A percentile compares a stretch with the other conserved stretches of the same genome.
These are phyloP conservation scores for Melanotaenia maccullochi DNA, from an alignment of 2,797 vertebrate species.

Conservation along the genomic window DNA sequence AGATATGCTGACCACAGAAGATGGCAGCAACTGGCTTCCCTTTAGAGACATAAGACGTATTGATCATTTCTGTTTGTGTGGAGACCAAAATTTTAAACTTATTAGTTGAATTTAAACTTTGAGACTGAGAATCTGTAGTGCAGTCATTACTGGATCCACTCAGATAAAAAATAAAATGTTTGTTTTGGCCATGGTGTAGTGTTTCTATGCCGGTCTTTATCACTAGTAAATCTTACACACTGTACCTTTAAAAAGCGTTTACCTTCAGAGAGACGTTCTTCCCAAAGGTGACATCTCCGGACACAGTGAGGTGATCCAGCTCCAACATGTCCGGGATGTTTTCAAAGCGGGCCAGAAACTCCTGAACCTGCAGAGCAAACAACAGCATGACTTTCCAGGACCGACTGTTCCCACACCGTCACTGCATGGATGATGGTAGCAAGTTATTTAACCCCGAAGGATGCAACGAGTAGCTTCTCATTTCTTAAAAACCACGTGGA, in stretches of 20 bases:
- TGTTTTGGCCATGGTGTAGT: no score
- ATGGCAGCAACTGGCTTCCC: not conserved
- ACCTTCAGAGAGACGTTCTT: slow-evolving; percentile 96
- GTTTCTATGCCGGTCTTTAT: no score
- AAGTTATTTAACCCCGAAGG: no score
- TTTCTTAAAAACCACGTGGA: no score
- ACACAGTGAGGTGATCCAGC: slow-evolving; percentile 96
- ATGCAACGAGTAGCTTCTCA: no score
- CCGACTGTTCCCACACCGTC: not conserved
- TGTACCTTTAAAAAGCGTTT: not conserved
- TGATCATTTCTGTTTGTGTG: not conserved
- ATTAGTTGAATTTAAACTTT: no score
- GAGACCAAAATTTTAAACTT: no score
- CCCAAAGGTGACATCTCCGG: slow-evolving; percentile 96
- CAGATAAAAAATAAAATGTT: no score
- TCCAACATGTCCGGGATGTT: slow-evolving; percentile 98
- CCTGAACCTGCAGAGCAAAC: slow-evolving; percentile 87
- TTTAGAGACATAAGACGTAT: not conserved
- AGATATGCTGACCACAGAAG: not conserved
- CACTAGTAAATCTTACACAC: no score
- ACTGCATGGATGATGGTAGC: no score
- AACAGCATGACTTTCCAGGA: not conserved
- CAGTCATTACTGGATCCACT: no score
- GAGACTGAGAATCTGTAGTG: no score
- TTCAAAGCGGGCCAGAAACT: slow-evolving; percentile 92